A percentile compares a stretch with the other conserved stretches of the same genome.
These are phyloP conservation scores for Beaufortia kweichowensis DNA, from an alignment of 2,113 vertebrate genomes.

Conservation along the genomic window DNA sequence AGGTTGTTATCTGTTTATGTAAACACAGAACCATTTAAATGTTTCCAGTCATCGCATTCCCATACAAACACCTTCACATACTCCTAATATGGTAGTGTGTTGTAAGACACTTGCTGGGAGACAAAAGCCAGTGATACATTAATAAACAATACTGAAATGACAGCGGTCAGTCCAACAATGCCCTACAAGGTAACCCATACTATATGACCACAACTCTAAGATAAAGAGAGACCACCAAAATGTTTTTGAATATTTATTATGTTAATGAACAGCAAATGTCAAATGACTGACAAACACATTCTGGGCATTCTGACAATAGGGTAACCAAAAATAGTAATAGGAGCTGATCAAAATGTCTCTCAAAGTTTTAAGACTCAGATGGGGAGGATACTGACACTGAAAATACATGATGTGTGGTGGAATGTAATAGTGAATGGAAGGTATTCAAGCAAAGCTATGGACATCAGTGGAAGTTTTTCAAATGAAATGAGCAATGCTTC, in stretches of 20 bases:
- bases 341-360: conserved; percentile 23
- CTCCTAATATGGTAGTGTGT: conserved; percentile 34
- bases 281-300: conserved; percentile 29
- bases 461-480: conserved; percentile 36
- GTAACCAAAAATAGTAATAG: not conserved
- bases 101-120: not conserved
- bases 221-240: conserved; percentile 27
- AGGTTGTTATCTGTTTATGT: not conserved
- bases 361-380: conserved; percentile 19
- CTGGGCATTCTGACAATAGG: not conserved
- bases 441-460: conserved; percentile 30
- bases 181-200: conserved; percentile 35
- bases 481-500: conserved; percentile 52
- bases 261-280: conserved; percentile 52
- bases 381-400: not conserved
- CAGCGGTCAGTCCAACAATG: not conserved
- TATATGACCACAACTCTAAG: not conserved
- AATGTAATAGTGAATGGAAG: conserved; percentile 17
- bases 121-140: not conserved
- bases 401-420: not conserved
- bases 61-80: not conserved
- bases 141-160: conserved; percentile 8
- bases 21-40: conserved; percentile 11
- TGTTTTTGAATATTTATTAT: conserved; percentile 66
- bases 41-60: not conserved